Conservation (phyloP, 1,140 invertebrate species). For the Anadara kagoshimensis region DNA sequence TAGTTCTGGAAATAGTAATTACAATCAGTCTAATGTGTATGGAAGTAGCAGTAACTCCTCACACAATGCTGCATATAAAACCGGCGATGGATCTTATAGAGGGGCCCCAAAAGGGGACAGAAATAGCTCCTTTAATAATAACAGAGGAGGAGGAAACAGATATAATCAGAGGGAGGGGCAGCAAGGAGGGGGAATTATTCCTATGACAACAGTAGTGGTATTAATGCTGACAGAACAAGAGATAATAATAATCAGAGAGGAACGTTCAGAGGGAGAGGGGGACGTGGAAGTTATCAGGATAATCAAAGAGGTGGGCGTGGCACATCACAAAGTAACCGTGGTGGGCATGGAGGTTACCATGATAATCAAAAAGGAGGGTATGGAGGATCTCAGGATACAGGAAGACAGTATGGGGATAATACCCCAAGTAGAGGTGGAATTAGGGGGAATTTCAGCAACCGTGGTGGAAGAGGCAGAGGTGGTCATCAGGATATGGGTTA, state of each 20-base stretch:
- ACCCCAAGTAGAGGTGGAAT: conserved; percentile 1
- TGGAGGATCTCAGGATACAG: not conserved
- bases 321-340: not conserved
- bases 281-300: conserved; percentile 2
- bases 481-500: not conserved
- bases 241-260: not conserved
- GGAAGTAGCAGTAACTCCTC: no score
- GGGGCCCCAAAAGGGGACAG: not conserved
- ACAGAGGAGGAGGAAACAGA: not conserved
- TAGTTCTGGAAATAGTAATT: no score
- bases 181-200: conserved; percentile 10
- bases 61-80: not conserved
- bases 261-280: not conserved
- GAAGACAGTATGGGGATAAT: not conserved
- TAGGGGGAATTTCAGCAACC: not conserved
- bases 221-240: not conserved
- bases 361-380: conserved; percentile 11
- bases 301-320: conserved; percentile 12
- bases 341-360: conserved; percentile 6
- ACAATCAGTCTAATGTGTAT: no score
- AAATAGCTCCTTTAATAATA: not conserved
- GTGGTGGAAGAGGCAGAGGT: conserved; percentile 13
- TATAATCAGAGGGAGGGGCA: not conserved
- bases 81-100: not conserved
- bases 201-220: not conserved